Evolutionary conservation across 2,888 invertebrate genomes (phyloP).

Genomic region (Ecdyonurus torrentis): DNA sequence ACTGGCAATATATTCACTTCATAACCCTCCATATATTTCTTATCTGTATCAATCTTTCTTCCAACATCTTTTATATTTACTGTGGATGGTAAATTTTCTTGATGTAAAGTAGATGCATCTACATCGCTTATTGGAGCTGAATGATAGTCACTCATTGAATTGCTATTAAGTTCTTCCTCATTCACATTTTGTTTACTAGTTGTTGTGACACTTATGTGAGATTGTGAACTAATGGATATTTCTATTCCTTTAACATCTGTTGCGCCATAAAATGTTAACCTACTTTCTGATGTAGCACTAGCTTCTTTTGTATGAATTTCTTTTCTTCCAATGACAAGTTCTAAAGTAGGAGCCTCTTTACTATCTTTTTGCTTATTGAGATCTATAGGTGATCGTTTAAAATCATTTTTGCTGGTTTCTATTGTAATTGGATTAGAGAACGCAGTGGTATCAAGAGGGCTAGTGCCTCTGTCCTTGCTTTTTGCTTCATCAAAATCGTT

Average conservation of each 20-base stretch:
- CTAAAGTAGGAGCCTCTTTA: slow-evolving; percentile 24
- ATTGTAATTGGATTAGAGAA: slow-evolving; percentile 10
- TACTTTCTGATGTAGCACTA: slow-evolving; percentile 32
- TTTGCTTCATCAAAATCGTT: neutral
- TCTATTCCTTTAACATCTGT: slow-evolving; percentile 28
- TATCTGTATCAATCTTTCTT: neutral
- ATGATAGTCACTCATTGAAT: slow-evolving; percentile 23
- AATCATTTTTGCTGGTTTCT: neutral
- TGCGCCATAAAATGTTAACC: slow-evolving; percentile 33
- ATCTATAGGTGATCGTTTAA: neutral
- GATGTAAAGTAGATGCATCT: neutral
- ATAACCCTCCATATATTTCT: too few relatives aligned
- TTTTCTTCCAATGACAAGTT: slow-evolving; percentile 34
- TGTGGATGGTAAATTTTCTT: too few relatives aligned
- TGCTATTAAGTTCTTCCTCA: slow-evolving; percentile 29
- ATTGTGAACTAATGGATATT: slow-evolving; percentile 35
- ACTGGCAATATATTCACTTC: neutral
- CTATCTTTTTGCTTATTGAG: neutral
- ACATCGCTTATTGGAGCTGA: neutral
- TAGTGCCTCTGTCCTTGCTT: slow-evolving; percentile 23
- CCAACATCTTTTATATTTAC: neutral
- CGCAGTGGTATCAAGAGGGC: slow-evolving; percentile 24
- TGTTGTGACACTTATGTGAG: slow-evolving; percentile 32
- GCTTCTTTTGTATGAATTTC: slow-evolving; percentile 34
- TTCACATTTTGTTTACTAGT: slow-evolving; percentile 27